Percentiles rank a stretch among this genome's conserved stretches.
These are phyloP conservation scores for Epirrhoe tristata DNA, from an alignment of 2,888 invertebrate genomes.

Conservation along the genomic window DNA sequence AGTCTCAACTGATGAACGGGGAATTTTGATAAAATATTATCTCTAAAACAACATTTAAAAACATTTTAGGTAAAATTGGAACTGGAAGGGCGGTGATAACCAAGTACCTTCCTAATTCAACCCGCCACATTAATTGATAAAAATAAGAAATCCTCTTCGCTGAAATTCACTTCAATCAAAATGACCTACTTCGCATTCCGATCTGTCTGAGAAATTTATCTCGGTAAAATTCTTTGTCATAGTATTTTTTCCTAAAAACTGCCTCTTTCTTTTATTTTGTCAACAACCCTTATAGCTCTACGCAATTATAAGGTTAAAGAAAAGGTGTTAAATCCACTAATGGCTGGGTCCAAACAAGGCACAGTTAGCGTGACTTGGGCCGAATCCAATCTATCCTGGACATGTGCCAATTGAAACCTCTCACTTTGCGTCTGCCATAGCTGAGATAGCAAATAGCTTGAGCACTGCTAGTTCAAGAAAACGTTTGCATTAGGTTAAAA, in stretches of 20 bases:
- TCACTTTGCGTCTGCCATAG: slow-evolving; percentile 55
- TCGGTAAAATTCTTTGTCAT: not conserved
- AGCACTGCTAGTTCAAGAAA: not conserved
- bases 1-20: not conserved
- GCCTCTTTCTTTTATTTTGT: not conserved
- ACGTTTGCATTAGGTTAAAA: not conserved
- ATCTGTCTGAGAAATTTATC: too few species aligned
- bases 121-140: too few species aligned
- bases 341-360: slow-evolving; percentile 61
- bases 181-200: too few species aligned
- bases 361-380: slow-evolving; percentile 63
- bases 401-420: slow-evolving; percentile 62
- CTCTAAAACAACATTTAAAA: too few species aligned
- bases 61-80: too few species aligned
- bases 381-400: slow-evolving; percentile 64
- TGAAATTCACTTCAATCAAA: too few species aligned
- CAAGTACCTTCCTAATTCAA: too few species aligned
- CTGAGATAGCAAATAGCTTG: not conserved
- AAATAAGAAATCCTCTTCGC: too few species aligned
- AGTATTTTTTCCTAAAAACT: not conserved
- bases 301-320: slow-evolving; percentile 48
- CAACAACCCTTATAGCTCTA: slow-evolving; percentile 17
- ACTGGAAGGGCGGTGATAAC: too few species aligned
- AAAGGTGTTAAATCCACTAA: slow-evolving; percentile 63
- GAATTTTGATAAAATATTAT: too few species aligned